Evolutionary conservation across 2,113 vertebrate species (phyloP), one percentile per base, ranked within the genome.

Genomic region (Willisornis vidua): DNA sequence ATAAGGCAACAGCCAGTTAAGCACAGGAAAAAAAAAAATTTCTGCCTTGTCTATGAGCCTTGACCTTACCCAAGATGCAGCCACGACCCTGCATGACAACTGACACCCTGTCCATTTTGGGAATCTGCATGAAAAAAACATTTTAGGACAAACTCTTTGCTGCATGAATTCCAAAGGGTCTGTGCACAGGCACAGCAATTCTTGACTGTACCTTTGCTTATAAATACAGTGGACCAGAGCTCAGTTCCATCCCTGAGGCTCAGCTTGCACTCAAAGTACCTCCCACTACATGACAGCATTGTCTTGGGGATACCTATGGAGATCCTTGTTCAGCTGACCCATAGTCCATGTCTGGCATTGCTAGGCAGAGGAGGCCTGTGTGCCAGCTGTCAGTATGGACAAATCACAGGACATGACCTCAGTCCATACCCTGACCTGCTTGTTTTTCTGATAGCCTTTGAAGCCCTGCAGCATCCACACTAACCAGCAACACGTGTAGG

Each of bases 391-490:
- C 80, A 83, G 10, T 3, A 51, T 15, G 15, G 65, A 89, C 68
- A 77, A 74, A 12, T 57, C 83, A 17, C 49, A 88, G 89, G 37
- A 61, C 45, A 48, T 4, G 9, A 62, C 16, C 33, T 45, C 15
- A 8, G 80, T 33, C 48, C 39, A 9, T 52, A 26, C 22, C 51
- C 55, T 71, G 80, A 89, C 54, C 37, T 73, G 28, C 72, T 57
- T 80, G 62, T 79, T 88, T 57, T 75, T 61, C 83, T 61, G 75
- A 86, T 49, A 90, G 89, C 54, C 72, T 90, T 33, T 83, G 63
- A 92, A 86, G 19, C 31, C 72, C 28, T 77, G 51, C 54, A 84
- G 41, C 62, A 54, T 73, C 49, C 63, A 62, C 31, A 72, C 45
- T 52, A 80, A 61, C 41, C 33, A 58, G 63, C 37, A 49, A 70